phyloP scores from a whole-genome alignment of 2,888 invertebrate genomes.

The Rapana venosa region DNA sequence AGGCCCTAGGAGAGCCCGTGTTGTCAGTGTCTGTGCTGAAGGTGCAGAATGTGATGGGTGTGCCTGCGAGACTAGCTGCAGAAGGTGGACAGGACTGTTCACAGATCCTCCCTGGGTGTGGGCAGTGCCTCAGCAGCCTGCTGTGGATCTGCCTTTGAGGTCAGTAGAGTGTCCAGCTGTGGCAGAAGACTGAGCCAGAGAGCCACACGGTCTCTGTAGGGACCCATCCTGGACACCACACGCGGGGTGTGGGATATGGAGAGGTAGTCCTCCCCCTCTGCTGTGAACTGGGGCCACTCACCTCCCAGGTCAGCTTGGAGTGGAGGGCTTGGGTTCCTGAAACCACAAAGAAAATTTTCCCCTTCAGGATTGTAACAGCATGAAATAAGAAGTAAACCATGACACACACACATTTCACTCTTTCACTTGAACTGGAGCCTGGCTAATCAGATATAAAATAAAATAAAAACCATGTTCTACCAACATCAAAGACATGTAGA shows the following conservation, averaged over 20 bases:
- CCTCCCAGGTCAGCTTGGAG: neutral
- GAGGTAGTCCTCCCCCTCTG: constrained; percentile 28
- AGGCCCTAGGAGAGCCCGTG: too few relatives aligned
- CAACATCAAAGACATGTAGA: too few relatives aligned
- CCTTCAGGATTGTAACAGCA: too few relatives aligned
- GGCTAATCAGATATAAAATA: too few relatives aligned
- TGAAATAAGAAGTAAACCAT: too few relatives aligned
- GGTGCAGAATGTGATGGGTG: too few relatives aligned
- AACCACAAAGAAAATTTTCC: neutral
- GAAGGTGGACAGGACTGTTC: neutral
- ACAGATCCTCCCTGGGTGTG: neutral
- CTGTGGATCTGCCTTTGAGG: neutral
- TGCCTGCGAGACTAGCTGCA: too few relatives aligned
- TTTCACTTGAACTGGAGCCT: too few relatives aligned
- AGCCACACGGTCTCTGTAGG: constrained; percentile 16
- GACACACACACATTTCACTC: too few relatives aligned
- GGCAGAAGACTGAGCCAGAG: constrained; percentile 33
- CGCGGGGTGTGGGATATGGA: constrained; percentile 25
- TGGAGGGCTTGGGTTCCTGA: constrained; percentile 28
- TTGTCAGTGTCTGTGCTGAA: too few relatives aligned
- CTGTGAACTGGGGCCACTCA: constrained; percentile 33
- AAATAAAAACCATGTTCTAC: too few relatives aligned
- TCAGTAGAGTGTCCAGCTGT: neutral
- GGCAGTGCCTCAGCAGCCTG: neutral
- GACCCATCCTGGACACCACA: neutral